phyloP scores from a whole-genome alignment of 2,113 vertebrate genomes.

The Megalops atlanticus region DNA sequence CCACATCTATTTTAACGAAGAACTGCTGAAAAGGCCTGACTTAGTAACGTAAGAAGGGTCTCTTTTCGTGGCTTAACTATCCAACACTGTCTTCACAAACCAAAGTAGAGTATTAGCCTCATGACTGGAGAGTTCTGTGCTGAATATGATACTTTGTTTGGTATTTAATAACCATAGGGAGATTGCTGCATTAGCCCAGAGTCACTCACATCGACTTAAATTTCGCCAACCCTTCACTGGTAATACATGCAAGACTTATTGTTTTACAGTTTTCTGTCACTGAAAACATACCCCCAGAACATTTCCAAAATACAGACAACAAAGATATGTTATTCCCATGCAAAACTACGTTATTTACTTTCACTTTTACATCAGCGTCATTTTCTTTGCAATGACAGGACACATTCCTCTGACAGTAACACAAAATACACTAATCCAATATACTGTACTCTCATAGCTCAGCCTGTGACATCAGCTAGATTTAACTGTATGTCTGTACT shows the following conservation, averaged over 20 bases:
- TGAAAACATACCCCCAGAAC: too few relatives aligned
- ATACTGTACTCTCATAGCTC: not conserved
- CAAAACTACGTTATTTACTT: not conserved
- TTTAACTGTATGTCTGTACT: not conserved
- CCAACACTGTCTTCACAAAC: not conserved
- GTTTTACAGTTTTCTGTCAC: not conserved
- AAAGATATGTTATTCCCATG: not conserved
- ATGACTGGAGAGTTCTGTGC: not conserved
- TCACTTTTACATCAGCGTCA: too few relatives aligned
- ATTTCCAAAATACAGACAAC: too few relatives aligned
- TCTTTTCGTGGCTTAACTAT: not conserved
- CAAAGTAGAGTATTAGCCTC: not conserved
- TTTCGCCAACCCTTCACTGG: too few relatives aligned
- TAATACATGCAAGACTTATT: too few relatives aligned
- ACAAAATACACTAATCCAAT: too few relatives aligned
- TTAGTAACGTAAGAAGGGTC: not conserved
- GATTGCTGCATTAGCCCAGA: not conserved
- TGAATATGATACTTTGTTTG: not conserved
- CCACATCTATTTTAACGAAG: conserved; percentile 18
- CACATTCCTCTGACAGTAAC: too few relatives aligned
- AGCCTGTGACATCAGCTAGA: not conserved
- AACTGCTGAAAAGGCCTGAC: conserved; percentile 22
- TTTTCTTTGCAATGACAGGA: too few relatives aligned
- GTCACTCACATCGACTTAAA: not conserved
- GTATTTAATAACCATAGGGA: not conserved